These are phyloP conservation scores for Stratiomys singularior DNA, from an alignment of 2,888 invertebrate genomes.

Conservation along the genomic window DNA sequence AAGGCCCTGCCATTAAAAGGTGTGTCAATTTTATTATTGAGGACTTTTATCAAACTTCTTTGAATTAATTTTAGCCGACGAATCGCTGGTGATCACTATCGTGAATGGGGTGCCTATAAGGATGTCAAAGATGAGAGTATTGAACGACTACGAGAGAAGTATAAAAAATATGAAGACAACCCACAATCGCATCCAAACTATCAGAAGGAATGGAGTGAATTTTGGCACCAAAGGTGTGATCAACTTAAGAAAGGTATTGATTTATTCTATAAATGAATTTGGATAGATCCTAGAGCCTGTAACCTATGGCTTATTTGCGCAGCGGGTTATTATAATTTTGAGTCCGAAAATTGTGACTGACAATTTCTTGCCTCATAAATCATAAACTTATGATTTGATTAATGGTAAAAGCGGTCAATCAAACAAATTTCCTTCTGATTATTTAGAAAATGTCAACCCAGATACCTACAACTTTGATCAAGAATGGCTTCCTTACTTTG, in stretches of 20 bases:
- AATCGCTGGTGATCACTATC: background rate
- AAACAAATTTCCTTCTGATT: constrained; percentile 7
- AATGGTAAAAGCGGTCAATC: too few species aligned
- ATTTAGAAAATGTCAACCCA: constrained; percentile 48
- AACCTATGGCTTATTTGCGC: too few species aligned
- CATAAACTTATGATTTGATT: too few species aligned
- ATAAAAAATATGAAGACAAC: constrained; percentile 44
- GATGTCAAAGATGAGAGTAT: constrained; percentile 35
- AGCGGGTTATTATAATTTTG: too few species aligned
- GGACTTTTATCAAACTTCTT: background rate
- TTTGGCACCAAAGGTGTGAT: constrained; percentile 36
- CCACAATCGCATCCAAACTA: constrained; percentile 48
- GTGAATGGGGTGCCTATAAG: constrained; percentile 46
- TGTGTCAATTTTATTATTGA: background rate
- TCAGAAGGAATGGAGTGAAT: constrained; percentile 44
- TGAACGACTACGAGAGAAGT: constrained; percentile 47
- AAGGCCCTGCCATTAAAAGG: background rate
- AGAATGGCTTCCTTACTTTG: constrained; percentile 49
- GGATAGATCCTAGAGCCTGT: too few species aligned
- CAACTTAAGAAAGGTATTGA: constrained; percentile 45
- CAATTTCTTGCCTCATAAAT: too few species aligned
- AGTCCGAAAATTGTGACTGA: too few species aligned
- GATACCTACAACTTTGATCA: constrained; percentile 47
- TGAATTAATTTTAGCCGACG: background rate
- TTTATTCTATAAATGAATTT: too few species aligned